phyloP scores from a whole-genome alignment of 2,888 invertebrate species.

The Acronicta leporina region DNA sequence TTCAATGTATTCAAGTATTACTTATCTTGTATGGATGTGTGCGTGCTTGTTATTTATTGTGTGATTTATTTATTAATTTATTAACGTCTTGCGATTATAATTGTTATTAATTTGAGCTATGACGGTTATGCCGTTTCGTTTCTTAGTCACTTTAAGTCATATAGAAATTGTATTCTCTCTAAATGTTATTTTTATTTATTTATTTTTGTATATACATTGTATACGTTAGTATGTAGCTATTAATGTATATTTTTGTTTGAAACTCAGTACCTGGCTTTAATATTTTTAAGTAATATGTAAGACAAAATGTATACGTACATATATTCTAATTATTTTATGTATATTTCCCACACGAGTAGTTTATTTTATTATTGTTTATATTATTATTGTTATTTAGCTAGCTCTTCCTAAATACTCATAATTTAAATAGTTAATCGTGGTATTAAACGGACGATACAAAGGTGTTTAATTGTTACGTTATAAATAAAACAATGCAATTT shows the following conservation, averaged over 20 bases:
- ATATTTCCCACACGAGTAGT: slow-evolving; percentile 45
- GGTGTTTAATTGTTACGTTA: slow-evolving; percentile 48
- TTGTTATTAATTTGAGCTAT: slow-evolving; percentile 20
- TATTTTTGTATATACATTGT: slow-evolving; percentile 62
- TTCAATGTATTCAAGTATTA: slow-evolving; percentile 68
- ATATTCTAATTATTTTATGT: slow-evolving; percentile 22
- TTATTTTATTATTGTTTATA: slow-evolving; percentile 29
- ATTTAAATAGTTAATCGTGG: slow-evolving; percentile 35
- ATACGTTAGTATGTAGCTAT: slow-evolving; percentile 62
- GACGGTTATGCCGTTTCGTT: slow-evolving; percentile 32
- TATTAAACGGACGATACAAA: slow-evolving; percentile 46
- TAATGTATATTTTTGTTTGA: slow-evolving; percentile 57
- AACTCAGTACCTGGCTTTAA: slow-evolving; percentile 81
- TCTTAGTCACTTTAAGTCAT: slow-evolving; percentile 56
- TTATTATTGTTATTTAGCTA: slow-evolving; percentile 15
- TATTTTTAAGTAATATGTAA: slow-evolving; percentile 76
- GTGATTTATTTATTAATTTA: slow-evolving; percentile 61
- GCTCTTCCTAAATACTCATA: slow-evolving; percentile 52
- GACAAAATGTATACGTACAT: slow-evolving; percentile 50
- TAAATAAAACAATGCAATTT: slow-evolving; percentile 52
- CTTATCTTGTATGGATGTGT: slow-evolving; percentile 73
- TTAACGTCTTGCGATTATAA: slow-evolving; percentile 57
- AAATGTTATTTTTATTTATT: slow-evolving; percentile 54
- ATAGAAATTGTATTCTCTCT: slow-evolving; percentile 43
- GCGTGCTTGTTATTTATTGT: slow-evolving; percentile 71